Base-by-base conservation (phyloP, 2,113 vertebrate species). In the Trematocara marginatum region DNA sequence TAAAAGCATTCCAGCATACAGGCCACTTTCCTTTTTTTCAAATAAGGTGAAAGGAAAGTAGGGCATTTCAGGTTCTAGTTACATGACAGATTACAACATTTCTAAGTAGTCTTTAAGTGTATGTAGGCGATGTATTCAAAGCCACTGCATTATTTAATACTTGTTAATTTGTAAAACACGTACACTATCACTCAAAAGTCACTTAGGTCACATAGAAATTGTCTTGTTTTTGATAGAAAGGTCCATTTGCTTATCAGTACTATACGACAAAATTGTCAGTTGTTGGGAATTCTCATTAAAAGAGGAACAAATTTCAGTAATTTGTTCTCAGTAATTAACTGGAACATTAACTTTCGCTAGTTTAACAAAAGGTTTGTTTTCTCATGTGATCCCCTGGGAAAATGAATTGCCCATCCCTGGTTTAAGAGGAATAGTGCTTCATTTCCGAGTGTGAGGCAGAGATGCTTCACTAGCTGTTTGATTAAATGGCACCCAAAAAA, bases 1-100 rank as follows among this genome's bases (percentile, higher is more conserved):
- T 89, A 82, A 88, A 91, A 89, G 85, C 74, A 78, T 86, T 84
- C 53, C 6, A 59, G n/a, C 26, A 80, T 84, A 6, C 6, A 34
- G 11, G 74, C 13, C 10, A 53, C 26, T 74, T 47, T 29, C 7
- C 1, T 49, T 40, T 31, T 81, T 81, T 13, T 71, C 3, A 11
- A 31, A 80, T 78, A 6, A 76, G 54, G 6, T 69, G 20, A 16
- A 11, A 49, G 15, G 40, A 81, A 40, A 42, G 18, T 45, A 42
- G 56, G 9, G 51, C n/a, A 38, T 49, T 81, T 80, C 7, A 59
- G 64, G n/a, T 9, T 11, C 1, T 16, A 38, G 31, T 18, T 20
- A 81, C 45, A 23, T 84, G 81, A 81, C 42, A 81, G 15, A 49
- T 76, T 18, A 76, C 15, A 49, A 11, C 42, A 49, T 49, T 49